Percentiles rank a stretch among this genome's conserved stretches.
phyloP scores from a whole-genome alignment of 2,888 invertebrate species.

The Anagyrus pseudococci region DNA sequence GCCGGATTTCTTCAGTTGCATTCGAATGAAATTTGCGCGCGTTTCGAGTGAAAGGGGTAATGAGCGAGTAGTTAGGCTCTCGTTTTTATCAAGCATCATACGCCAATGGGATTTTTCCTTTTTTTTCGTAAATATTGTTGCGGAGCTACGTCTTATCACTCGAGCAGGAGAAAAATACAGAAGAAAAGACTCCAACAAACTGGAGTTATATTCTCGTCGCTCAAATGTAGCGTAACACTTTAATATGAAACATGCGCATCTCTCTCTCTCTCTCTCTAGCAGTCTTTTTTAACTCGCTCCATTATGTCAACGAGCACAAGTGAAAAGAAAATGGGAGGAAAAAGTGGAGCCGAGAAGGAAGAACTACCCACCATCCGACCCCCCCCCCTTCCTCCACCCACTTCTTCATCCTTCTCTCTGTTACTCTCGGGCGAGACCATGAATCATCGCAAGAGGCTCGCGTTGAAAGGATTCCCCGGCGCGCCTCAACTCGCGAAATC shows the following conservation, averaged over 20 bases:
- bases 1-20: no score
- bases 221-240: slow-evolving; percentile 4
- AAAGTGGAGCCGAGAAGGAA: neutral
- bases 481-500: neutral
- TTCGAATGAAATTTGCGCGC: no score
- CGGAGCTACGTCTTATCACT: neutral
- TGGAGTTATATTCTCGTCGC: neutral
- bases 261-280: neutral
- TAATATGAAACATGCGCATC: slow-evolving; percentile 5
- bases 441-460: slow-evolving; percentile 13
- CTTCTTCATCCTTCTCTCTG: no score
- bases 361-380: no score
- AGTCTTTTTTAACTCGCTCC: slow-evolving; percentile 5
- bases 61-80: no score
- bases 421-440: slow-evolving; percentile 3
- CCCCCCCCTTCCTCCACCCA: no score
- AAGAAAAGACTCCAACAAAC: no score
- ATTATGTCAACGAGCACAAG: slow-evolving; percentile 14
- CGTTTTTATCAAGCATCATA: neutral
- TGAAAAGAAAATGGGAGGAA: slow-evolving; percentile 2
- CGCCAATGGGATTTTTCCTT: neutral
- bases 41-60: no score
- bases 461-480: slow-evolving; percentile 5
- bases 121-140: neutral
- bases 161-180: neutral